phyloP scores from a whole-genome alignment of 2,888 invertebrate genomes.

The Amblyteles armatorius region DNA sequence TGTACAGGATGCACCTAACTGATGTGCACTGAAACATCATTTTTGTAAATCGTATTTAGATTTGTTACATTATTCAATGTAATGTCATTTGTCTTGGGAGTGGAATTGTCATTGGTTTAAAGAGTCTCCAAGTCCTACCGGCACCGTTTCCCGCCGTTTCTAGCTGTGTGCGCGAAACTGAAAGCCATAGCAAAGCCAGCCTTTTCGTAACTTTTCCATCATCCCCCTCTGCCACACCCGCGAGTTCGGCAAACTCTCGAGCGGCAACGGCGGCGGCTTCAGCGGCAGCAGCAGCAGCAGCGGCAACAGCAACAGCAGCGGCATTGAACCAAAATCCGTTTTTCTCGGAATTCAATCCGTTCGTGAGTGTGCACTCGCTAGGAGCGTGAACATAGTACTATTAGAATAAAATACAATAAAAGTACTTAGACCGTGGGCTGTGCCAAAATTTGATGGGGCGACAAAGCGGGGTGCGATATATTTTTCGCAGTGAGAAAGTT shows the following conservation, averaged over 20 bases:
- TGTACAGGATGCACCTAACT: neutral
- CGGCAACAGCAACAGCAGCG: neutral
- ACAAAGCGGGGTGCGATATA: conserved; percentile 3
- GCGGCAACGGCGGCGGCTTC: neutral
- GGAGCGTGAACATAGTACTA: conserved; percentile 20
- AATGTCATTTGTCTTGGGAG: neutral
- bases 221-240: conserved; percentile 23
- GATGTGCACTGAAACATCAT: neutral
- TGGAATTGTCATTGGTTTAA: neutral
- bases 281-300: neutral
- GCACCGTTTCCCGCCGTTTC: neutral
- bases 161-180: neutral
- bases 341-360: conserved; percentile 60
- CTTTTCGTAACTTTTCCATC: conserved; percentile 60
- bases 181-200: conserved; percentile 18
- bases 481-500: conserved; percentile 48
- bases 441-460: conserved; percentile 29
- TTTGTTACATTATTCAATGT: neutral
- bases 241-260: conserved; percentile 57
- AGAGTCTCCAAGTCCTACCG: neutral
- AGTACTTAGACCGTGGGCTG: conserved; percentile 40
- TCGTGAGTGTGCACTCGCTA: conserved; percentile 13
- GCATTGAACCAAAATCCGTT: conserved; percentile 56
- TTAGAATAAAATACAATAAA: conserved; percentile 37
- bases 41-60: neutral